Base-by-base conservation (phyloP, 2,888 invertebrate species). In the Drosophila pegasa region DNA sequence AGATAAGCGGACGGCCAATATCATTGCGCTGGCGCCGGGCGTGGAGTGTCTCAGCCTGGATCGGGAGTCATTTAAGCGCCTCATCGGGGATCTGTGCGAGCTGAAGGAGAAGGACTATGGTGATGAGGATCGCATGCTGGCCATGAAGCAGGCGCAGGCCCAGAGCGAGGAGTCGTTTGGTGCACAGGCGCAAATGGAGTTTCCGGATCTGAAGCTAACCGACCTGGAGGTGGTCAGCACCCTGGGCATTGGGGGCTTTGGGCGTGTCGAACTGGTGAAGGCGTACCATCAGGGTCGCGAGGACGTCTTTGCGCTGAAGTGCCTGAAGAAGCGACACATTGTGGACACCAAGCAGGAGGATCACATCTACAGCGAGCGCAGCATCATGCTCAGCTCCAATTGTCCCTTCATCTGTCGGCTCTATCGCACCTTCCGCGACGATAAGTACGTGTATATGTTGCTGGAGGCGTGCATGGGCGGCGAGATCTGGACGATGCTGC, bases 401-500 rank as follows among this genome's bases (percentile, higher is more conserved):
- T 90, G 89, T 12, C 92, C 92, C 0, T 92, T 93, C 60, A 92
- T 92, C 56, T 93, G 81, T 91, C 97, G 98, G 77, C 93, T 98
- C 56, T 97, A 96, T 92, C 95, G 95, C 77, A 99, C 98, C 2
- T 98, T 96, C 92, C 96, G 96, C 87, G 98, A 99, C 92, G 94
- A 94, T 59, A 98, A 98, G 90, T 98, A 96, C 91, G 95, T 98
- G 12, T 99, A 98, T 90, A 97, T 98, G 94, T 92, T 99, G 61
- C 95, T 99, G 94, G 99, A 99, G 92, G 96, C 96, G 0, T 97
- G 98, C 85, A 94, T 99, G 66, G 98, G 98, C 2, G 98, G 98
- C 2, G 98, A 98, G 90, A 95, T 98, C 22, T 99, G 98, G 97
- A 97, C 97, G 0, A 95, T 98, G 65, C 93, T 98, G 25, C 95